Conservation (phyloP, 2,113 vertebrate species). For the Hypomesus transpacificus region DNA sequence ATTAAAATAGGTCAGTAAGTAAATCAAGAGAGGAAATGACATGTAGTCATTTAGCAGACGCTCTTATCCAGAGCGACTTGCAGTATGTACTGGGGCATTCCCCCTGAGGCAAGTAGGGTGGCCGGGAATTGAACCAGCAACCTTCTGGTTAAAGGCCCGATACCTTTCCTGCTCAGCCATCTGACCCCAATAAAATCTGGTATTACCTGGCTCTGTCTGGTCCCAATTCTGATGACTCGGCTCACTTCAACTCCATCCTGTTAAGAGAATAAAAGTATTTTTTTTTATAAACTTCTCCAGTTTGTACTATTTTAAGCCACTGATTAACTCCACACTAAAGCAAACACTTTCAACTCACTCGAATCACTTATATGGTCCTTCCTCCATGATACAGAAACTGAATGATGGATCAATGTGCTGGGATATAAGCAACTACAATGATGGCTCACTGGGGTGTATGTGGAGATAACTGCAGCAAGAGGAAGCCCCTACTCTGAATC, state of each 20-base stretch:
- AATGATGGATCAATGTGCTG: background rate
- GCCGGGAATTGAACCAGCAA: too few species aligned
- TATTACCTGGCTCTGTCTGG: constrained; percentile 84
- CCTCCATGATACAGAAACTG: constrained; percentile 27
- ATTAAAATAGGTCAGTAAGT: background rate
- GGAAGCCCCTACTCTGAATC: too few species aligned
- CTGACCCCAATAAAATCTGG: too few species aligned
- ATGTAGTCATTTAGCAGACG: too few species aligned
- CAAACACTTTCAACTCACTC: constrained; percentile 23
- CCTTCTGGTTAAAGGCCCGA: too few species aligned
- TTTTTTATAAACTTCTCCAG: background rate
- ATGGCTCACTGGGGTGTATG: background rate
- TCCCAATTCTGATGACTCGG: constrained; percentile 78
- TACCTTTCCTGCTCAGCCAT: too few species aligned
- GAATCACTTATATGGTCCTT: constrained; percentile 31
- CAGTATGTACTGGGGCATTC: too few species aligned
- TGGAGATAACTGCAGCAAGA: background rate
- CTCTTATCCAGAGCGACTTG: too few species aligned
- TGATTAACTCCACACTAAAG: background rate
- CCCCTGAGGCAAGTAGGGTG: too few species aligned
- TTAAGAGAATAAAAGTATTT: constrained; percentile 8
- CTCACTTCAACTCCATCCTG: constrained; percentile 64
- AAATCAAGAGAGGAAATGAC: background rate
- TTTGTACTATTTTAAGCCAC: background rate
- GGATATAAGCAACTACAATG: background rate